A percentile compares a stretch with the other conserved stretches of the same genome.
Conservation (phyloP, 2,113 vertebrate genomes). For the Phyllostomus hastatus region DNA sequence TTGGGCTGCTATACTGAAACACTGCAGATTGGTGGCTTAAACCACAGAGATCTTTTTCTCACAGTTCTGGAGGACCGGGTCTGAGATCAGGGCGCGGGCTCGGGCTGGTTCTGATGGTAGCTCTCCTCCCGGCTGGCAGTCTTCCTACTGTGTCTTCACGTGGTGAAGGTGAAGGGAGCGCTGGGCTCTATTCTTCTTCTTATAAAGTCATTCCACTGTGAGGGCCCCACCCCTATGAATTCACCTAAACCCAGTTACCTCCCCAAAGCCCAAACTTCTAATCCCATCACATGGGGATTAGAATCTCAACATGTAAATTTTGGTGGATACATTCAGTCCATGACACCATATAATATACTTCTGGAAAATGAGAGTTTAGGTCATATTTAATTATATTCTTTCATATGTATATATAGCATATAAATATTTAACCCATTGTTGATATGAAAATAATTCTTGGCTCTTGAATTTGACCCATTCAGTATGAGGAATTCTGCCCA, state of each 20-base stretch:
- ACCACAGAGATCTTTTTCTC: neutral
- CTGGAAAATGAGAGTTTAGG: neutral
- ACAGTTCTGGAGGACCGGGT: neutral
- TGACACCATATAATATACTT: neutral
- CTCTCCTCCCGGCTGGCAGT: neutral
- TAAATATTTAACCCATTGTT: neutral
- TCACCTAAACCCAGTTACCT: neutral
- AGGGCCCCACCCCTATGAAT: neutral
- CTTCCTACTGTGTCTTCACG: neutral
- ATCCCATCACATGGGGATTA: neutral
- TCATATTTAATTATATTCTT: neutral
- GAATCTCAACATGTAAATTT: neutral
- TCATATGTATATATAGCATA: neutral
- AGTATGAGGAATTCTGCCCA: neutral
- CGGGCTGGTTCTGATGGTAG: neutral
- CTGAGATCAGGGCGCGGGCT: neutral
- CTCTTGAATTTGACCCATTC: neutral
- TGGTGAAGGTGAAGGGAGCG: neutral
- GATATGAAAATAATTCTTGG: neutral
- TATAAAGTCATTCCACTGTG: neutral
- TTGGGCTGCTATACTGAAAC: neutral
- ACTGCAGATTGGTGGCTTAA: neutral
- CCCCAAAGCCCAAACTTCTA: neutral
- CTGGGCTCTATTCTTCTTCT: neutral
- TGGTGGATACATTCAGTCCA: neutral